Percentiles rank a stretch among this genome's conserved stretches.
These are phyloP conservation scores for Philereme transversata DNA, from an alignment of 2,888 invertebrate genomes.

Conservation along the genomic window DNA sequence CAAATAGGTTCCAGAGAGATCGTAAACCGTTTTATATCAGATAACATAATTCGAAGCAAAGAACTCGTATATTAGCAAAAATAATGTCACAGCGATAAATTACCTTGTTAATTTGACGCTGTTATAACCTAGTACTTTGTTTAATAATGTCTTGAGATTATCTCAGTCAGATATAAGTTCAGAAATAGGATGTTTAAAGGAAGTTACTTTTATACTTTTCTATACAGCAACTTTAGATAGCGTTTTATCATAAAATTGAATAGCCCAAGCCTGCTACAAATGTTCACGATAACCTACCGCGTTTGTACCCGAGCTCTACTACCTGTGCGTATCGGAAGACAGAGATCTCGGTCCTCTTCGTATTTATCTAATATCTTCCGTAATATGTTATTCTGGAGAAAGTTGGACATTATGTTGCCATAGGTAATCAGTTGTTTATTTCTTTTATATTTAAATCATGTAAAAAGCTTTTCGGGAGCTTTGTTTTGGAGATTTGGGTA, in stretches of 20 bases:
- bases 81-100: constrained; percentile 41
- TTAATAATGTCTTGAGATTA: constrained; percentile 26
- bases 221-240: constrained; percentile 37
- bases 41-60: constrained; percentile 70
- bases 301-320: constrained; percentile 42
- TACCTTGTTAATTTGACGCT: constrained; percentile 38
- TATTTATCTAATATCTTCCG: constrained; percentile 55
- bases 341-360: constrained; percentile 61
- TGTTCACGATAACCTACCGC: constrained; percentile 57
- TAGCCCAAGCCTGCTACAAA: constrained; percentile 55
- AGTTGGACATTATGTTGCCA: constrained; percentile 48
- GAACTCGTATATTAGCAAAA: constrained; percentile 48
- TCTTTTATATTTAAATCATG: constrained; percentile 26
- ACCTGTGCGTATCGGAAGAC: constrained; percentile 59
- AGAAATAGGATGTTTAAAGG: too few species aligned
- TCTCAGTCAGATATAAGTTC: neutral
- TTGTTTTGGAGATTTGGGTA: constrained; percentile 5
- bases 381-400: constrained; percentile 62
- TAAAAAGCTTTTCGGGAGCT: constrained; percentile 8
- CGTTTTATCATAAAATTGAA: constrained; percentile 52
- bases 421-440: constrained; percentile 36
- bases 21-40: constrained; percentile 77
- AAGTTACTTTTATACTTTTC: constrained; percentile 8
- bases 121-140: constrained; percentile 26
- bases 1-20: constrained; percentile 73